Evolutionary conservation across 2,888 invertebrate genomes (phyloP), one percentile per base, ranked within the genome.

Genomic region (Agrilus mali): DNA sequence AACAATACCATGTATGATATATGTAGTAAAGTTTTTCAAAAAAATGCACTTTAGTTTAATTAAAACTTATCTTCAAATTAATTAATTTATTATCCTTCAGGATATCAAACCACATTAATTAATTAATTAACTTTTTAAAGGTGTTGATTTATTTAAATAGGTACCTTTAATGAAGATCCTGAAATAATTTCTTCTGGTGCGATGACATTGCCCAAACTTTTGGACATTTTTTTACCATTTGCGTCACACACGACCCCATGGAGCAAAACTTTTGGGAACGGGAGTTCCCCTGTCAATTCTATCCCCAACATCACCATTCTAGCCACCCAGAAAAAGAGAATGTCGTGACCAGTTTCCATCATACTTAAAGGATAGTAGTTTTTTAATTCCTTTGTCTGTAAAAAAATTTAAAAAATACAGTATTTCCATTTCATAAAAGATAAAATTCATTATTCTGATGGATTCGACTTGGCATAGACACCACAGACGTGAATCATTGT

Each of bases 291-390:
- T 42, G 90, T 71, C n/a, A 99, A 70, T 53, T 88, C 80, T 54
- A 86, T 83, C 0, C 95, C 93, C 56, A 98, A 80, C 80, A 98
- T 97, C 1, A 97, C 97, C 98, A 99, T 99, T 47, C 96, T 75
- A 0, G 97, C 97, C 4, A 98, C 98, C 98, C 98, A 99, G 72
- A 99, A 98, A 75, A 98, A 98, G 38, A 99, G 66, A 58, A 98
- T 98, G 59, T 90, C 98, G 63, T 97, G 93, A 0, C 98, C 96
- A 0, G 96, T 97, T 70, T 98, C 98, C 54, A 98, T 70, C 36
- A 98, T 65, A 0, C 83, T 78, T 0, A 90, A 86, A 0, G 98
- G 98, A 71, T 94, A 99, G 47, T 55, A 54, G 38, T 55, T 55
- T 8, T 43, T 17, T 4, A 61, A 45, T 40, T 82, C 81, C 35